Evolutionary conservation across 2,113 vertebrate genomes (phyloP).

Genomic region (Percopsis transmontana): DNA sequence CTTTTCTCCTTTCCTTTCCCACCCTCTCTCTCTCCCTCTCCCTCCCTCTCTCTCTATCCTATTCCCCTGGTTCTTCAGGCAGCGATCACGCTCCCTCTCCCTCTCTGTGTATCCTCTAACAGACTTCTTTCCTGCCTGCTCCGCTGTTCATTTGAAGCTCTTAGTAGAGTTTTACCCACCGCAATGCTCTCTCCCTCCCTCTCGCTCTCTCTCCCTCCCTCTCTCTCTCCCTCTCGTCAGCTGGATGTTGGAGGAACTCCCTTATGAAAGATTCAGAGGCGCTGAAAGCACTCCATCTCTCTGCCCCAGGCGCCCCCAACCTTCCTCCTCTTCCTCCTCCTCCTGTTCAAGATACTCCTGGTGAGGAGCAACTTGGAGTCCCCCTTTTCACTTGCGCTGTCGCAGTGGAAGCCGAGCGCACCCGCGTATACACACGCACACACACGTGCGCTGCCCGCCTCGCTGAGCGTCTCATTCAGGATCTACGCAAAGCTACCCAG

Average conservation of each 20-base stretch:
- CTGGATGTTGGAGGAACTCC: slow-evolving; percentile 62
- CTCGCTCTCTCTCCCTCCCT: slow-evolving; percentile 23
- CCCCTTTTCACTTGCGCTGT: slow-evolving; percentile 33
- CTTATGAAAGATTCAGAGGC: slow-evolving; percentile 76
- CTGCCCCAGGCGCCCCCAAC: slow-evolving; percentile 50
- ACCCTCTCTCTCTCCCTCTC: slow-evolving; percentile 19
- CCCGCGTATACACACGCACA: slow-evolving; percentile 29
- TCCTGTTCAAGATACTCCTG: slow-evolving; percentile 61
- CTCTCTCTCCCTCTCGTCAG: slow-evolving; percentile 48
- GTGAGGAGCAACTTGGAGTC: slow-evolving; percentile 54
- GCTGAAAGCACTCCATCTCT: slow-evolving; percentile 67
- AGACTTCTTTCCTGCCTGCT: slow-evolving; percentile 37
- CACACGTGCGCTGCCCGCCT: slow-evolving; percentile 44
- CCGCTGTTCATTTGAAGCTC: slow-evolving; percentile 48
- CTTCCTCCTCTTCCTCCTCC: too few species aligned
- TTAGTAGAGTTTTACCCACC: slow-evolving; percentile 47
- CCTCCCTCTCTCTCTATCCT: slow-evolving; percentile 18
- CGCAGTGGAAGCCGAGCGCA: slow-evolving; percentile 39
- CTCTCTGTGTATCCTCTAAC: slow-evolving; percentile 35
- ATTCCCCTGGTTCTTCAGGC: slow-evolving; percentile 23
- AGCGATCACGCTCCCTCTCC: slow-evolving; percentile 8
- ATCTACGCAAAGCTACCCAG: slow-evolving; percentile 69
- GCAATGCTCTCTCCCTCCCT: slow-evolving; percentile 44
- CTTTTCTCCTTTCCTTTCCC: slow-evolving; percentile 31
- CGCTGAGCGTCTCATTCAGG: slow-evolving; percentile 75